phyloP scores from a whole-genome alignment of 2,797 vertebrate genomes.

The Xenentodon cancila region DNA sequence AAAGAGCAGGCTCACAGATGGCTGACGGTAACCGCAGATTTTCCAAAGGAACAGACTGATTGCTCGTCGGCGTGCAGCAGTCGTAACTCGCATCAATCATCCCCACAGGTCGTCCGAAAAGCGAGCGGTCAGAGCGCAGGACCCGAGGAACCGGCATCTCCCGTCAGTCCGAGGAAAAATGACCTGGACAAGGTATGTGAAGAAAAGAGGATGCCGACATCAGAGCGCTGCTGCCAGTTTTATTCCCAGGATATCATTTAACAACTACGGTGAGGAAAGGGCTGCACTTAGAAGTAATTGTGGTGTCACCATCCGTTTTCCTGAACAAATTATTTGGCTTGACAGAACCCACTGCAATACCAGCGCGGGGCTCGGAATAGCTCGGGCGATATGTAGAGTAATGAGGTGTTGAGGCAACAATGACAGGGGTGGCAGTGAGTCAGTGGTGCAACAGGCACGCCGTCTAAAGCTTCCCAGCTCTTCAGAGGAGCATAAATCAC shows the following conservation, averaged over 20 bases:
- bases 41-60: not conserved
- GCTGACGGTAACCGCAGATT: constrained; percentile 84
- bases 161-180: constrained; percentile 84
- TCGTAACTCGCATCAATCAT: constrained; percentile 15
- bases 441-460: constrained; percentile 23
- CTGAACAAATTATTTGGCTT: constrained; percentile 40
- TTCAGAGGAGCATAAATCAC: constrained; percentile 29
- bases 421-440: constrained; percentile 42
- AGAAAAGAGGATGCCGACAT: constrained; percentile 19
- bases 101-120: constrained; percentile 89
- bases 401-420: constrained; percentile 43
- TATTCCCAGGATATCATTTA: constrained; percentile 18
- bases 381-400: constrained; percentile 29
- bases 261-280: constrained; percentile 49
- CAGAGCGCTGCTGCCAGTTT: not conserved
- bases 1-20: constrained; percentile 96
- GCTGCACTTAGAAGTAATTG: constrained; percentile 49
- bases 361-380: constrained; percentile 35
- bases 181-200: constrained; percentile 92
- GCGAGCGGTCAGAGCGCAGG: constrained; percentile 79
- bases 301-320: constrained; percentile 60
- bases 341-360: not conserved
- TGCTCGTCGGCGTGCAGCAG: no score
- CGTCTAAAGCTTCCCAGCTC: constrained; percentile 21
- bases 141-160: constrained; percentile 85